Evolutionary conservation across 2,888 invertebrate species (phyloP), one percentile per base, ranked within the genome.

Genomic region (Crepidodera aurea): DNA sequence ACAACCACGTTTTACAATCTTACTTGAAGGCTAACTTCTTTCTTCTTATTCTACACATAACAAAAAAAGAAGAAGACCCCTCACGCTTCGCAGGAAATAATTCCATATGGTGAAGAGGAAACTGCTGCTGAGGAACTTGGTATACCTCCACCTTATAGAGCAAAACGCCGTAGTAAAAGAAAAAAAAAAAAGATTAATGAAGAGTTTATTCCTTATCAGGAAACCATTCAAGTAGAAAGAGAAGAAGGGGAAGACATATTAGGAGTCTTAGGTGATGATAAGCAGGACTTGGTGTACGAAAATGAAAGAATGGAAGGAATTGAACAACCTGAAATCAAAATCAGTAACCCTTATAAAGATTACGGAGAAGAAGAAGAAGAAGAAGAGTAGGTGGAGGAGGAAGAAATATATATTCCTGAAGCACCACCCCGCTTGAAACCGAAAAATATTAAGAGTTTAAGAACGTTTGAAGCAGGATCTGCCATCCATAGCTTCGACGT

Each of bases 121-220:
- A 77, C 78, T 8, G 71, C 72, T 25, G 72, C 69, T 15, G 76
- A 77, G 16, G 75, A 77, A 60, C 68, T 72, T 7, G 63, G 69
- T 32, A 54, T 13, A 25, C 19, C 66, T 51, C 73, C 73, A 16
- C 86, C 87, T 5, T 83, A 84, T 10, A 80, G 86, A 66, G 87
- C 87, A 15, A 85, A 84, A 56, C 79, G 86, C 68, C 83, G 83
- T 32, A 86, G 85, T 70, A 83, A 84, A 62, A 73, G 73, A 16
- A 75, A 67, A 16, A 75, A 67, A 50, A 71, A 70, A 18, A 42
- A 56, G 1, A 68, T 69, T 12, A 22, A 22, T 22, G 71, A 71
- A 16, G 71, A 80, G 40, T 77, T 82, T 40, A 79, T 82, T 64
- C 82, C 82, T 53, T 84, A 77, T 64, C 77, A 82, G 59, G 76